Percentiles rank a stretch among this genome's conserved stretches.
These are phyloP conservation scores for honey bee (Apis mellifera) DNA, from an alignment of 1,140 invertebrate species.

Conservation along the genomic window Amel_HAv3.1 CM009935.2:7931001-7931500, in stretches of 20 bases:
- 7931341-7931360: constrained; percentile 53
- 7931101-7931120: background rate
- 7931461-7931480: constrained; percentile 69
- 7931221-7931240: constrained; percentile 21
- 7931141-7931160: constrained; percentile 32
- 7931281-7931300: constrained; percentile 67
- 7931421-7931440: constrained; percentile 72
- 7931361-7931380: constrained; percentile 35
- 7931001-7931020: background rate
- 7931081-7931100: background rate
- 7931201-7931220: constrained; percentile 32
- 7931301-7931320: constrained; percentile 38
- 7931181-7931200: constrained; percentile 32
- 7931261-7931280: constrained; percentile 66
- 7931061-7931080: background rate
- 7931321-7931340: constrained; percentile 73
- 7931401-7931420: constrained; percentile 71
- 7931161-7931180: constrained; percentile 49
- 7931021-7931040: no score
- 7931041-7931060: no score
- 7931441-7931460: constrained; percentile 67
- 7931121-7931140: constrained; percentile 13
- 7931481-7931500: constrained; percentile 75
- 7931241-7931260: constrained; percentile 43
- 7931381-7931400: constrained; percentile 71